These are phyloP conservation scores for Macrotis lagotis DNA, from an alignment of 2,113 vertebrate genomes.

Conservation along the genomic window DNA sequence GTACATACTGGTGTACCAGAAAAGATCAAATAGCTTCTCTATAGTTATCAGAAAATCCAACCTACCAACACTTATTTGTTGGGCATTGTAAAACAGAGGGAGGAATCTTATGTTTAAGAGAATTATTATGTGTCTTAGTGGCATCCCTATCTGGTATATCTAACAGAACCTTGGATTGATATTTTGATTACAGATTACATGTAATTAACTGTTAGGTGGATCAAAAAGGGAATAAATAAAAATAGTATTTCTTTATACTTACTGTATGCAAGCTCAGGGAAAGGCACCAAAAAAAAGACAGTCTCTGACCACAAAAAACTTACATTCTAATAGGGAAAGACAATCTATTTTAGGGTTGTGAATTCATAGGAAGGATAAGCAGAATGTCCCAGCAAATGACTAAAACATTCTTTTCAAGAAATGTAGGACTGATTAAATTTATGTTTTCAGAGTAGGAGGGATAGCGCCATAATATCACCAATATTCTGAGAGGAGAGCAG, in stretches of 20 bases:
- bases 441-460: background rate
- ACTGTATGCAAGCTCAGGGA: background rate
- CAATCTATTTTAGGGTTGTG: background rate
- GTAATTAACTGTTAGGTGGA: background rate
- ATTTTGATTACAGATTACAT: background rate
- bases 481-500: background rate
- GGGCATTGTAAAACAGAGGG: background rate
- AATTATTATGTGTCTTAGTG: background rate
- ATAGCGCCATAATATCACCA: background rate
- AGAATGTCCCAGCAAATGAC: background rate
- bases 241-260: background rate
- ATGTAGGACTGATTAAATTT: background rate
- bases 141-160: background rate
- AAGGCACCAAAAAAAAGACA: background rate
- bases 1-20: slow-evolving; percentile 66
- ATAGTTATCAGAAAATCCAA: slow-evolving; percentile 65
- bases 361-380: background rate
- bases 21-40: slow-evolving; percentile 72
- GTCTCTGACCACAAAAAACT: background rate
- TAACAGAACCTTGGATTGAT: background rate
- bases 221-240: background rate
- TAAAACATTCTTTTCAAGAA: background rate
- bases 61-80: slow-evolving; percentile 34
- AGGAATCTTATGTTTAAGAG: background rate
- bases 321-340: background rate